Base-by-base conservation (phyloP, 1,140 invertebrate species). In the Pseudomyrmex flavicornis region DNA sequence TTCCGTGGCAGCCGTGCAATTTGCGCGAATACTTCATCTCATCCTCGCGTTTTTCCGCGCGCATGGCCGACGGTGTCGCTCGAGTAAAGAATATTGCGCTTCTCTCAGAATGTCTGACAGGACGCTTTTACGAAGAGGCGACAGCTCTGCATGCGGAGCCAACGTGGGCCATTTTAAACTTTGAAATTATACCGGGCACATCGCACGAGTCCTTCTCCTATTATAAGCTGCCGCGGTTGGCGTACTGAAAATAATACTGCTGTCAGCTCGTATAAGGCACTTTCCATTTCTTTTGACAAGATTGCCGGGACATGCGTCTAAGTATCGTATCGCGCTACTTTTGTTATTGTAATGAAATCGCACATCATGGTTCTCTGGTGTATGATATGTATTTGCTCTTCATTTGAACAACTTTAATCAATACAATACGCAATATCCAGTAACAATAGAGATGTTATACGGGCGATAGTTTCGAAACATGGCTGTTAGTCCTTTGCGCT, bases 21-120 rank as follows among this genome's bases (percentile, higher is more conserved):
- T 80, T 74, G 46, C 22, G 61, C 59, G 86, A 86, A 74, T 83
- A 69, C 75, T 76, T 66, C 70, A n/a, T 56, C 68, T 68, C 69
- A 62, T 69, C 20, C 82, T 20, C 17, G 44, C 76, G 76, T 80
- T 61, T 80, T 80, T 70, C 62, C 75, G 83, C 54, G 72, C 82
- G 82, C 62, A 69, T 70, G 52, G 46, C 50, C 66, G 61, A 66
- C 59, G 54, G 52, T 12, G 63, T 35, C 46, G 70, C 83, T 44
- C 54, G 20, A 22, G 15, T 35, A 58, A 46, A 52, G 73, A 77
- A 87, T 87, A 87, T 87, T 87, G 69, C 86, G 52, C 69, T 79
- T 46, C 50, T 46, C 50, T n/a, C n/a, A 54, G 50, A 62, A 87
- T 65, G 50, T 26, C 50, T 63, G 65, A 59, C 66, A 59, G 82